These are phyloP conservation scores for Drosophila aff. DNA, from an alignment of 1,140 invertebrate genomes.

Conservation along the genomic window DNA sequence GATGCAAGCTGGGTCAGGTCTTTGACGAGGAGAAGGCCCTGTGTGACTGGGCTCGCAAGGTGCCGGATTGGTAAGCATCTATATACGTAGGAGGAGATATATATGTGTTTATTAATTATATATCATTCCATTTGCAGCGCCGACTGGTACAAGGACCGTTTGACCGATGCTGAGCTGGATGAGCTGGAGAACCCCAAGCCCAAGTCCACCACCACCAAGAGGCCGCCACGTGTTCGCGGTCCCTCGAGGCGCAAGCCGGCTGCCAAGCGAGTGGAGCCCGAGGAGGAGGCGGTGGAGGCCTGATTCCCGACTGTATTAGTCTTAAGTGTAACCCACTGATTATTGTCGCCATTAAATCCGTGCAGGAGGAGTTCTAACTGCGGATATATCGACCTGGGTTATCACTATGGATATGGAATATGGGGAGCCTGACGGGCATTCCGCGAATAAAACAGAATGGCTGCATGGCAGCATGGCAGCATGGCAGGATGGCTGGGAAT, in stretches of 20 bases:
- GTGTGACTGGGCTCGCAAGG: slow-evolving; percentile 95
- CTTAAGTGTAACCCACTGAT: slow-evolving; percentile 47
- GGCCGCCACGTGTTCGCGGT: slow-evolving; percentile 85
- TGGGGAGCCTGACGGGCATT: slow-evolving; percentile 7
- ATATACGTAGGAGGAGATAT: too few relatives aligned
- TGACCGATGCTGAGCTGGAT: slow-evolving; percentile 92
- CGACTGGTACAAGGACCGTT: slow-evolving; percentile 94
- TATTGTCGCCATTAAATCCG: slow-evolving; percentile 45
- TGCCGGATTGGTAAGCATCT: slow-evolving; percentile 93
- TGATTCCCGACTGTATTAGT: slow-evolving; percentile 56
- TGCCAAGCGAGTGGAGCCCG: slow-evolving; percentile 58
- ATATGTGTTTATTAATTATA: not conserved
- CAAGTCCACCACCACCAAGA: slow-evolving; percentile 86
- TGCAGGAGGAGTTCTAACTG: slow-evolving; percentile 26
- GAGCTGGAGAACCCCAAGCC: slow-evolving; percentile 91
- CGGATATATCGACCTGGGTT: slow-evolving; percentile 8
- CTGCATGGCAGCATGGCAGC: not conserved
- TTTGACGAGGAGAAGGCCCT: slow-evolving; percentile 93
- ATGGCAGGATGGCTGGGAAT: slow-evolving; percentile 23
- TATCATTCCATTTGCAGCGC: slow-evolving; percentile 86
- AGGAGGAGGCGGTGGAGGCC: slow-evolving; percentile 52
- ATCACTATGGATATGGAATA: not conserved
- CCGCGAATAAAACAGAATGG: slow-evolving; percentile 3
- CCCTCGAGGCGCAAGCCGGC: slow-evolving; percentile 66
- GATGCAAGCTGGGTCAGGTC: slow-evolving; percentile 95